These are phyloP conservation scores for Chaetoderma sp. DNA, from an alignment of 2,888 invertebrate genomes.

Conservation along the genomic window DNA sequence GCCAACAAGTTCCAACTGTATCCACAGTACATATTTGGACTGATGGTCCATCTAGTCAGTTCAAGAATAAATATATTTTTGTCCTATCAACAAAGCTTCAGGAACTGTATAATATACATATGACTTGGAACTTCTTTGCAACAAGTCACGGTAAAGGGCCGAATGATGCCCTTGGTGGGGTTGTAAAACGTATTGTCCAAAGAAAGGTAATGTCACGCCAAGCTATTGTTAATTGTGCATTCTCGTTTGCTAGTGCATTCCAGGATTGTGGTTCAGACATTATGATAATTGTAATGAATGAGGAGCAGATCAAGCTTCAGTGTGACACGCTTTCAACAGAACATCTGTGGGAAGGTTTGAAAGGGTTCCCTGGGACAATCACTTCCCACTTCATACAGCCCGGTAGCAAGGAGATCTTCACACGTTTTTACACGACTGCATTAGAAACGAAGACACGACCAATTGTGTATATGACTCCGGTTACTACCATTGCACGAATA, in stretches of 20 bases:
- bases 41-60: slow-evolving; percentile 19
- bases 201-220: slow-evolving; percentile 12
- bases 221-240: slow-evolving; percentile 6
- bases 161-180: slow-evolving; percentile 17
- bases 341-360: neutral
- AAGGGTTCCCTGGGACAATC: slow-evolving; percentile 10
- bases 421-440: neutral
- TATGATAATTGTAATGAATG: neutral
- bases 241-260: slow-evolving; percentile 10
- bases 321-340: neutral
- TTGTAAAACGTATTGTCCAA: slow-evolving; percentile 16
- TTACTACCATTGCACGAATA: neutral
- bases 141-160: slow-evolving; percentile 22
- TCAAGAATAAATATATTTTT: slow-evolving; percentile 18
- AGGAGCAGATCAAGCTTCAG: neutral
- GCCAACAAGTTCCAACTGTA: slow-evolving; percentile 1
- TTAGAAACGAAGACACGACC: neutral
- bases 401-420: neutral
- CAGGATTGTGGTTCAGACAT: neutral
- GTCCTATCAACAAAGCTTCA: neutral
- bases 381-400: neutral
- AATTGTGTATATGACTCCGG: neutral
- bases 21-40: slow-evolving; percentile 15
- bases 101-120: no score
- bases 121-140: no score